Percentiles rank a stretch among this genome's conserved stretches.
Evolutionary conservation across 1,140 invertebrate genomes (phyloP).

Genomic region (Ephestia elutella): DNA sequence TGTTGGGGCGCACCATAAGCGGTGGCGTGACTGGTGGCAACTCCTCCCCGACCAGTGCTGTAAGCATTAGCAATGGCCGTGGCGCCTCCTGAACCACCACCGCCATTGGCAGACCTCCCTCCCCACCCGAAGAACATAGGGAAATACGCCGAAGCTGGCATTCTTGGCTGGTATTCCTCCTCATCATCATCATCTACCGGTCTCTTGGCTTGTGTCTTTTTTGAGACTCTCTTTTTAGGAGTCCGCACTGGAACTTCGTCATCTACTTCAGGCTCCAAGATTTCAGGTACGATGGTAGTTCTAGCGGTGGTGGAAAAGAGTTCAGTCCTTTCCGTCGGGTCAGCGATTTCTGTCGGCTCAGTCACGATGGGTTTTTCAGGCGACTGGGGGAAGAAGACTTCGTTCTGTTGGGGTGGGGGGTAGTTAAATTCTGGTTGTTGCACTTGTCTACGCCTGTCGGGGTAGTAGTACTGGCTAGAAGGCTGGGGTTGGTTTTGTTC

Average conservation of each 20-base stretch:
- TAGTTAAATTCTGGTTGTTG: slow-evolving; percentile 37
- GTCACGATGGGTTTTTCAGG: slow-evolving; percentile 30
- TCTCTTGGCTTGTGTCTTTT: slow-evolving; percentile 56
- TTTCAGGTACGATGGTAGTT: slow-evolving; percentile 37
- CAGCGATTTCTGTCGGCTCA: slow-evolving; percentile 35
- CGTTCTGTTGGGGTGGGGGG: slow-evolving; percentile 50
- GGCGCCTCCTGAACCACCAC: slow-evolving; percentile 57
- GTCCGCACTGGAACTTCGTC: slow-evolving; percentile 38
- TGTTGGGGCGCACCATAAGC: slow-evolving; percentile 75
- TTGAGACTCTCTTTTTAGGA: slow-evolving; percentile 44
- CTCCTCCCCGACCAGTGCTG: slow-evolving; percentile 79
- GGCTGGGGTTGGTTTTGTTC: slow-evolving; percentile 34
- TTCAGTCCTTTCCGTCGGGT: slow-evolving; percentile 48
- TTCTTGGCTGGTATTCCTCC: slow-evolving; percentile 42
- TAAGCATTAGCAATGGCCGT: slow-evolving; percentile 81
- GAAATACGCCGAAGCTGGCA: slow-evolving; percentile 75
- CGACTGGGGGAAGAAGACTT: slow-evolving; percentile 49
- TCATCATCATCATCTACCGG: slow-evolving; percentile 66
- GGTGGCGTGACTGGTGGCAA: slow-evolving; percentile 80
- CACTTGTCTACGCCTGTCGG: slow-evolving; percentile 55
- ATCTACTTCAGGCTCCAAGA: slow-evolving; percentile 50
- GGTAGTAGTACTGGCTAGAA: slow-evolving; percentile 53
- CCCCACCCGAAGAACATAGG: slow-evolving; percentile 76
- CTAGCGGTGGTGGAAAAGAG: slow-evolving; percentile 40
- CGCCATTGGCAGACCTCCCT: slow-evolving; percentile 40